phyloP scores from a whole-genome alignment of 2,888 invertebrate species.

The Abrostola triplasia region DNA sequence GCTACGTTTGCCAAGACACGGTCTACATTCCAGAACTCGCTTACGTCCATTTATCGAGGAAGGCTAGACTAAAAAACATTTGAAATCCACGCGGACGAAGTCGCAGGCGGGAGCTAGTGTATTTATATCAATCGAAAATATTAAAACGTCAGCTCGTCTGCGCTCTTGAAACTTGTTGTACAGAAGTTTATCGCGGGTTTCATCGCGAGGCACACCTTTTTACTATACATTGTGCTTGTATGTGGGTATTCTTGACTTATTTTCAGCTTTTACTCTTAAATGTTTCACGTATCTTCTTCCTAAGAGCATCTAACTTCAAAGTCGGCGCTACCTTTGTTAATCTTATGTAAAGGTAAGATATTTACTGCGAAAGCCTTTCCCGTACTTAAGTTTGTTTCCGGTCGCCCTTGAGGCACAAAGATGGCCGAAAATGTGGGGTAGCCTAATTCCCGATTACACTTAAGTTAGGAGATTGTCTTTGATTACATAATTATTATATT shows the following conservation, averaged over 20 bases:
- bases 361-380: conserved; percentile 32
- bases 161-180: too few species aligned
- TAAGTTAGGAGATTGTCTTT: neutral
- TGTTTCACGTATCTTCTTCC: neutral
- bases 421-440: conserved; percentile 6
- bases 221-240: too few species aligned
- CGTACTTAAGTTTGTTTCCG: conserved; percentile 35
- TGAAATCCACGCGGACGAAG: too few species aligned
- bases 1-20: too few species aligned
- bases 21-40: too few species aligned
- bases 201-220: too few species aligned
- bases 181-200: too few species aligned
- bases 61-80: too few species aligned
- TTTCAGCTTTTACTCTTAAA: neutral
- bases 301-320: conserved; percentile 10
- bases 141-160: too few species aligned
- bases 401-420: conserved; percentile 1
- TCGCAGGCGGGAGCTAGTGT: too few species aligned
- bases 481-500: neutral
- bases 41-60: too few species aligned
- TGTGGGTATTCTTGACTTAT: neutral
- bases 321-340: conserved; percentile 12
- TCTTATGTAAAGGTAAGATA: conserved; percentile 12
- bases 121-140: too few species aligned
- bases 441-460: neutral